These are phyloP conservation scores for Tolypeutes matacus DNA, from an alignment of 2,797 vertebrate genomes.

Conservation along the genomic window DNA sequence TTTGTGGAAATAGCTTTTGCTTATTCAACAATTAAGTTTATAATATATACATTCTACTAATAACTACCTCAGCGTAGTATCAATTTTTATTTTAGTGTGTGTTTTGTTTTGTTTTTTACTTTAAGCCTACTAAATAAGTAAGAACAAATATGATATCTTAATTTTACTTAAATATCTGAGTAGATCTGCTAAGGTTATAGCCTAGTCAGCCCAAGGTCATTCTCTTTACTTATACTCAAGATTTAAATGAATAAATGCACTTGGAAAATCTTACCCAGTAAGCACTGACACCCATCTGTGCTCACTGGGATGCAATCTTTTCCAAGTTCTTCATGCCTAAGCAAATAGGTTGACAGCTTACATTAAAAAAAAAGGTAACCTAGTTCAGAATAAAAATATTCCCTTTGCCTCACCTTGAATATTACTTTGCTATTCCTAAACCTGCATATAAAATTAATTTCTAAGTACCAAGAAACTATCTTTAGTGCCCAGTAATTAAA, in stretches of 20 bases:
- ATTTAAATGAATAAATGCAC: neutral
- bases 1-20: neutral
- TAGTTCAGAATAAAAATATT: conserved; percentile 32
- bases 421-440: conserved; percentile 3
- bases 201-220: neutral
- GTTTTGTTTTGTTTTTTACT: conserved; percentile 6
- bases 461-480: conserved; percentile 15
- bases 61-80: neutral
- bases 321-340: neutral
- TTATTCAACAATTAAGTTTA: neutral
- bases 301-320: neutral
- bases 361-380: conserved; percentile 23
- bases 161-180: neutral
- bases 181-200: neutral
- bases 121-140: conserved; percentile 33
- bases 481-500: conserved; percentile 26
- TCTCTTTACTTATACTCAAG: neutral
- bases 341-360: neutral
- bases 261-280: neutral
- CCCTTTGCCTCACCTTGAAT: neutral
- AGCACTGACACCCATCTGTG: neutral
- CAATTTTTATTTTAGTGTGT: neutral
- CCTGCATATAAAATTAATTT: neutral
- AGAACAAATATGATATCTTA: neutral
- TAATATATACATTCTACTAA: neutral